Evolutionary conservation across 2,888 invertebrate genomes (phyloP), one percentile per base, ranked within the genome.

Genomic region (Lasius fuliginosus): DNA sequence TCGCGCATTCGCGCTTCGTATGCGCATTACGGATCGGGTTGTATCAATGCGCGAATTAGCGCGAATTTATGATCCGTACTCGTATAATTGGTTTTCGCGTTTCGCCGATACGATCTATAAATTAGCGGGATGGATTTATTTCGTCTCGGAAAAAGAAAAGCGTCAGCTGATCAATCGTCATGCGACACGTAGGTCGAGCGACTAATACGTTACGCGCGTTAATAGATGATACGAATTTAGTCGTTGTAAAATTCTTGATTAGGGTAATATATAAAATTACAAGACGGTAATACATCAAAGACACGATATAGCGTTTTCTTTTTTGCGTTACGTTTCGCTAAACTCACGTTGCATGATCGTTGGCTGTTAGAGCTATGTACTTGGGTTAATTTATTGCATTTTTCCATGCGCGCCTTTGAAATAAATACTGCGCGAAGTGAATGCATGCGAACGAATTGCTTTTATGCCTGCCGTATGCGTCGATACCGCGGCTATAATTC

Each of bases 31-130:
- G 69, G 23, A 27, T 5, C 62, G 79, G 82, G 69, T 23, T 84
- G 82, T 87, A 89, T 88, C 88, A 90, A 86, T 84, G 77, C 77
- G 56, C 69, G 85, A 64, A 84, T 89, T 87, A 88, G 86, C 53
- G 64, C 79, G 83, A 85, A 88, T 86, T 86, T 84, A 71, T 75
- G 76, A 64, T 77, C 76, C 36, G 82, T 67, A 81, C 85, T 86
- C 86, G 58, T 53, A 83, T 89, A 88, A 89, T 90, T 87, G 88
- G 86, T 86, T 87, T 86, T 90, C 86, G 83, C 85, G 87, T 87
- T 88, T 88, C 85, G 87, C 85, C 86, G 86, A 74, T 53, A 65
- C 69, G 74, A n/a, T 23, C 23, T 46, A 46, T 60, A 40, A 69
- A 81, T 81, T 81, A 69, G 12, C 58, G 60, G 8, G 18, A 27